Percentiles rank a stretch among this genome's conserved stretches.
phyloP scores from a whole-genome alignment of 2,113 vertebrate genomes.

The Tetrao urogallus region DNA sequence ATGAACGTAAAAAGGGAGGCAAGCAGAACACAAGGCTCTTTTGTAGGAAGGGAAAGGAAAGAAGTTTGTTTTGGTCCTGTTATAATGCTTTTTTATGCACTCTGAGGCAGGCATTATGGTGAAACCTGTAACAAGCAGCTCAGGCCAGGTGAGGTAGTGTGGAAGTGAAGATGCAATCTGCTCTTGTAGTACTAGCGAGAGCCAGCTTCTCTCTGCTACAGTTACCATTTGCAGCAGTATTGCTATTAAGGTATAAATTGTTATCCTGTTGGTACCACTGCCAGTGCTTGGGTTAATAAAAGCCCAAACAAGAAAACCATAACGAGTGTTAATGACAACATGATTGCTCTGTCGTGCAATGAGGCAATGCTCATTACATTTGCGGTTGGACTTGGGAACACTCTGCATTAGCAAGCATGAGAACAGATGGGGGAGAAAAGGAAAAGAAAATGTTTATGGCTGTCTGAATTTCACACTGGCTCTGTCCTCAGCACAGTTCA shows the following conservation, averaged over 20 bases:
- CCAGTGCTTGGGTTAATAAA: background rate
- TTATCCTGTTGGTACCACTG: background rate
- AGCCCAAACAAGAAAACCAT: background rate
- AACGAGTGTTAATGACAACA: background rate
- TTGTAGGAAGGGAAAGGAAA: background rate
- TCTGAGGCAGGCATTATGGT: background rate
- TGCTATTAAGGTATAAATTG: background rate
- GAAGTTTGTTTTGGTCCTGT: background rate
- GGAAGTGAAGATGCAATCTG: background rate
- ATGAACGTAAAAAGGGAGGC: background rate
- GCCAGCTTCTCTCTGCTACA: background rate
- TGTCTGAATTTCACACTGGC: background rate
- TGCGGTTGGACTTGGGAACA: background rate
- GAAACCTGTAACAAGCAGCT: background rate
- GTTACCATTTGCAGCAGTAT: background rate
- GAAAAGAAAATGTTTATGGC: background rate
- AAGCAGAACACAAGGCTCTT: background rate
- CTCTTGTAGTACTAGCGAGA: background rate
- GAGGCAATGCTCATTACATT: background rate
- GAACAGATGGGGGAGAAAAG: background rate
- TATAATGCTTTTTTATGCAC: background rate
- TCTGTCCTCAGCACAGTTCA: background rate
- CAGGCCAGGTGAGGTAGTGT: background rate
- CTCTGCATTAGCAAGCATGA: background rate
- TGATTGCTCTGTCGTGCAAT: background rate